Evolutionary conservation across 2,888 invertebrate species (phyloP), one percentile per base, ranked within the genome.

Genomic region (Atethmia centrago): DNA sequence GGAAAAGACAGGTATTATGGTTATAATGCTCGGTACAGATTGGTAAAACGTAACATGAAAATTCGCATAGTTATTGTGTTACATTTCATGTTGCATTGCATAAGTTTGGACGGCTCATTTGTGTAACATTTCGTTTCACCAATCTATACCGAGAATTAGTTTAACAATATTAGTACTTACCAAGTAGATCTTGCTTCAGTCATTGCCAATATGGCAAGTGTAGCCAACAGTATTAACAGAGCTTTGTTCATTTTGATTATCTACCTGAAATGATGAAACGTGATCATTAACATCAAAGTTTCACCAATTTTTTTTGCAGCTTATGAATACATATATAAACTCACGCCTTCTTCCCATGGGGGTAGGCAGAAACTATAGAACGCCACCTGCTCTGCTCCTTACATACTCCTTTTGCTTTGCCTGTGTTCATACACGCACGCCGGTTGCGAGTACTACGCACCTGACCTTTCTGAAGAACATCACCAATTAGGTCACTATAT

Each of bases 231-330:
- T 40, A 90, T 16, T 14, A 93, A 59, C 14, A 92, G 49, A 25
- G 76, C 72, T 68, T 91, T 92, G 76, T 92, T 92, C 91, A 93
- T 91, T 68, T 62, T 80, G 62, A n/a, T 25, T 61, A 9, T 72
- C 0, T 61, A 21, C 51, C 80, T 85, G 71, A 53, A 82, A 77
- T 59, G 47, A 61, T 16, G 25, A 72, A 61, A 47, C 3, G 3
- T n/a, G 14, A 58, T 40, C 42, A 36, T 21, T 16, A 59, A 21
- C 1, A n/a, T 7, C 10, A 51, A 51, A 47, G 14, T 28, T 45
- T 63, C 2, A 28, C 2, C 28, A 3, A 47, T 21, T 14, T 21
- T 25, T 19, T 63, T 21, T 62, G 25, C 19, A 14, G 12, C 8
- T 14, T 42, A 42, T 25, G 45, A 42, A 25, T 61, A 42, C 19